These are phyloP conservation scores for Lampris incognitus DNA, from an alignment of 2,113 vertebrate species.

Conservation along the genomic window DNA sequence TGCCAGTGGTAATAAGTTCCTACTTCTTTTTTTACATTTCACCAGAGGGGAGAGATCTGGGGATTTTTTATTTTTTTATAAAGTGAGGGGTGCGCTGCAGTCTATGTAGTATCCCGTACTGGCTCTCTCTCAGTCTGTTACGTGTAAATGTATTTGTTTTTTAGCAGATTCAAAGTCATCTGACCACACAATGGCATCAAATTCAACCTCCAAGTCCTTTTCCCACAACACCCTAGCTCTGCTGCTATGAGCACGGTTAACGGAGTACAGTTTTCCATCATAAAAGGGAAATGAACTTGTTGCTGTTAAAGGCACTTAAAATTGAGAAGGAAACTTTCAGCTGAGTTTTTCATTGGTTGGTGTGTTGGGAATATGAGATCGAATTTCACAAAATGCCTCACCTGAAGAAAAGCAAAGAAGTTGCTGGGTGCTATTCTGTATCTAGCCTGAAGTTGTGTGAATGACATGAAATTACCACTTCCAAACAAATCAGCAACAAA, in stretches of 20 bases:
- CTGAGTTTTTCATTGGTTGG: background rate
- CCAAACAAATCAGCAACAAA: too few relatives aligned
- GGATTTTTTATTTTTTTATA: background rate
- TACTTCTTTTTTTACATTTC: background rate
- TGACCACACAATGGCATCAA: background rate
- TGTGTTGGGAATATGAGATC: background rate
- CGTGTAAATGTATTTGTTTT: background rate
- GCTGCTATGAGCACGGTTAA: too few relatives aligned
- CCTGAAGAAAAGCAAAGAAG: background rate
- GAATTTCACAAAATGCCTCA: background rate
- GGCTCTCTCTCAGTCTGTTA: background rate
- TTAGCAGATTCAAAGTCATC: conserved; percentile 1
- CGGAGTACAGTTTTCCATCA: background rate
- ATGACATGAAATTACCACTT: too few relatives aligned
- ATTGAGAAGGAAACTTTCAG: background rate
- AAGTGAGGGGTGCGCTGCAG: background rate
- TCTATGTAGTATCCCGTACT: background rate
- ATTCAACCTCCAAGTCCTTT: too few relatives aligned
- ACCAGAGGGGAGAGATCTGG: background rate
- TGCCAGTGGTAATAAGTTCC: too few relatives aligned
- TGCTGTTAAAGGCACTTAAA: background rate
- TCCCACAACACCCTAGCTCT: too few relatives aligned
- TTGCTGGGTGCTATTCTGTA: background rate
- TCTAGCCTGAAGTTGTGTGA: background rate
- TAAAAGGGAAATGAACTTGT: background rate